phyloP scores from a whole-genome alignment of 2,888 invertebrate species.

The Drymonia ruficornis region DNA sequence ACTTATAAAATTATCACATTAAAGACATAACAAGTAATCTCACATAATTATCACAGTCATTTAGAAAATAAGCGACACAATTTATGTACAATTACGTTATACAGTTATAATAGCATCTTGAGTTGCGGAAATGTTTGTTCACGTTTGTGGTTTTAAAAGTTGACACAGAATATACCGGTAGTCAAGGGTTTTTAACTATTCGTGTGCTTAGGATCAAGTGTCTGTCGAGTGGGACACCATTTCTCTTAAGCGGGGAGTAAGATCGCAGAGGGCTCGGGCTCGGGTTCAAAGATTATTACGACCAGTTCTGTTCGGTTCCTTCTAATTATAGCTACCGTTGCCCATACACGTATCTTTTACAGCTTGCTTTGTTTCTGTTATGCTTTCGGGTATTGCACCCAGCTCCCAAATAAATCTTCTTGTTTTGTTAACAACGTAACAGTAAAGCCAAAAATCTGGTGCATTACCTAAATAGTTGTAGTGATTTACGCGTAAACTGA shows the following conservation, averaged over 20 bases:
- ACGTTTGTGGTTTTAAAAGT: slow-evolving; percentile 7
- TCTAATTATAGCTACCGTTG: slow-evolving; percentile 64
- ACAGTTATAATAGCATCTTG: slow-evolving; percentile 4
- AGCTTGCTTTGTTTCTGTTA: slow-evolving; percentile 6
- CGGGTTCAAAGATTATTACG: slow-evolving; percentile 51
- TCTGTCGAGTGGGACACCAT: slow-evolving; percentile 31
- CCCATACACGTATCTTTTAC: slow-evolving; percentile 39
- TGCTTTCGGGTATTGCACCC: slow-evolving; percentile 7
- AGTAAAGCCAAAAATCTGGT: slow-evolving; percentile 6
- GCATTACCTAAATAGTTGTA: slow-evolving; percentile 1
- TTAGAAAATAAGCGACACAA: neutral
- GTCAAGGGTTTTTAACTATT: neutral
- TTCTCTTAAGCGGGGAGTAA: slow-evolving; percentile 24
- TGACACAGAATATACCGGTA: neutral
- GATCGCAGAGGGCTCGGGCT: slow-evolving; percentile 56
- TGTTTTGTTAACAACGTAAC: slow-evolving; percentile 5
- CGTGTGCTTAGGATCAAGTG: slow-evolving; percentile 17
- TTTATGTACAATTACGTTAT: neutral
- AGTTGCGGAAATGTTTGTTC: slow-evolving; percentile 8
- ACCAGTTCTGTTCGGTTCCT: slow-evolving; percentile 47
- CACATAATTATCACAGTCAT: neutral
- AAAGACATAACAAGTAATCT: neutral
- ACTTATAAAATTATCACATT: neutral
- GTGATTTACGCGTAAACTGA: no score
- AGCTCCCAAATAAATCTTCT: slow-evolving; percentile 8